A percentile compares a stretch with the other conserved stretches of the same genome.
These are phyloP conservation scores for Ptychobarbus kaznakovi DNA, from an alignment of 2,797 vertebrate species.

Conservation along the genomic window DNA sequence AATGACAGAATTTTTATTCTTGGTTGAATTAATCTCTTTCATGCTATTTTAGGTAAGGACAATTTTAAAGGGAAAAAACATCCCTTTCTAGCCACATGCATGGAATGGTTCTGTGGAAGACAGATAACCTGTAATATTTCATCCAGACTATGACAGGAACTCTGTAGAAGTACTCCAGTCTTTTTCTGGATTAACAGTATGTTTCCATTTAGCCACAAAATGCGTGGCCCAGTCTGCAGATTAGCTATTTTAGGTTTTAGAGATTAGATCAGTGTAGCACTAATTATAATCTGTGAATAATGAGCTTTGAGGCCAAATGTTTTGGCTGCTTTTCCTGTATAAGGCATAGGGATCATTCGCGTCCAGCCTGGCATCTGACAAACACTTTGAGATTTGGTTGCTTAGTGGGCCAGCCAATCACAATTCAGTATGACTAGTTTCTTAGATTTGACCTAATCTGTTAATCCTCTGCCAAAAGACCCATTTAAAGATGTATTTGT, in stretches of 20 bases:
- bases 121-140: conserved; percentile 30
- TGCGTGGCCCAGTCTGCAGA: conserved; percentile 14
- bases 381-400: conserved; percentile 14
- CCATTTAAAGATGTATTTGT: conserved; percentile 11
- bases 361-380: conserved; percentile 24
- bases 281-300: conserved; percentile 39
- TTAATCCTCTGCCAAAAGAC: conserved; percentile 8
- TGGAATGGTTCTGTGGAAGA: background rate
- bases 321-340: conserved; percentile 27
- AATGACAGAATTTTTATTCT: background rate
- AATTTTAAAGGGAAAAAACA: background rate
- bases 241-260: conserved; percentile 29
- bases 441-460: background rate
- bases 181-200: conserved; percentile 29
- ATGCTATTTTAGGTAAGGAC: no score
- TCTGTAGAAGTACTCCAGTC: background rate
- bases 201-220: conserved; percentile 20
- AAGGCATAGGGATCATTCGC: background rate
- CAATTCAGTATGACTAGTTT: background rate
- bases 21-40: background rate
- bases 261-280: conserved; percentile 41
- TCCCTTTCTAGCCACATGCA: background rate
- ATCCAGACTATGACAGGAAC: conserved; percentile 23
- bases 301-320: conserved; percentile 40
- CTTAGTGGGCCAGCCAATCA: conserved; percentile 21